Evolutionary conservation across 2,113 vertebrate species (phyloP), one percentile per base, ranked within the genome.

Genomic region (Ailuropoda melanoleuca): DNA sequence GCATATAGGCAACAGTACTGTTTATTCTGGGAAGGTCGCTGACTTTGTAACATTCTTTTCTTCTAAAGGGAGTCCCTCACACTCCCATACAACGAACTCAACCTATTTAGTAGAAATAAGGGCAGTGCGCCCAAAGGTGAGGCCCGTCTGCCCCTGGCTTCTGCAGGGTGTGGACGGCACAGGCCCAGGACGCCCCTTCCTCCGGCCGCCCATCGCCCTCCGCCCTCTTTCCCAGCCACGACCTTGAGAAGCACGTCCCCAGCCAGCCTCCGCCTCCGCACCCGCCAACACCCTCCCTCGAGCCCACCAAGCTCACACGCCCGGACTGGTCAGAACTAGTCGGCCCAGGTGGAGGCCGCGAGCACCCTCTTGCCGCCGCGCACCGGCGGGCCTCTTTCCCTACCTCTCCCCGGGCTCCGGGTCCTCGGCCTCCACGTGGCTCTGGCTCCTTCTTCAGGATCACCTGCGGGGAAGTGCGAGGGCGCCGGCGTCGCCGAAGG

Each of bases 291-390:
- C 37, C 37, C 39, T 15, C 70, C 11, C 39, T 26, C 8, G 62
- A 31, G 60, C 66, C 34, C 17, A 3, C 21, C 37, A 6, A 24
- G 37, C 37, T 13, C 21, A 2, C 4, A 3, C 5, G 37, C 68
- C 64, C 21, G 2, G n/a, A 12, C 12, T 23, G 11, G 1, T 23
- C 70, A 12, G 37, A 5, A 12, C 37, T 0, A 7, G 37, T 24
- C 11, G 3, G 23, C 11, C 70, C 70, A 12, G 37, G 37, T 5
- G 37, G 23, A 5, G 70, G 23, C 70, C 70, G 39, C 23, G 21
- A 1, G 70, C 37, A 43, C 23, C 37, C 37, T 0, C 37, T 23
- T 12, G 37, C 37, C 62, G 3, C 6, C 37, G 39, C 37, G 21
- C 68, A 13, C 10, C 11, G 14, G 37, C 37, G 9, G 21, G 37